phyloP scores from a whole-genome alignment of 2,797 vertebrate genomes.

The Uromys caudimaculatus region DNA sequence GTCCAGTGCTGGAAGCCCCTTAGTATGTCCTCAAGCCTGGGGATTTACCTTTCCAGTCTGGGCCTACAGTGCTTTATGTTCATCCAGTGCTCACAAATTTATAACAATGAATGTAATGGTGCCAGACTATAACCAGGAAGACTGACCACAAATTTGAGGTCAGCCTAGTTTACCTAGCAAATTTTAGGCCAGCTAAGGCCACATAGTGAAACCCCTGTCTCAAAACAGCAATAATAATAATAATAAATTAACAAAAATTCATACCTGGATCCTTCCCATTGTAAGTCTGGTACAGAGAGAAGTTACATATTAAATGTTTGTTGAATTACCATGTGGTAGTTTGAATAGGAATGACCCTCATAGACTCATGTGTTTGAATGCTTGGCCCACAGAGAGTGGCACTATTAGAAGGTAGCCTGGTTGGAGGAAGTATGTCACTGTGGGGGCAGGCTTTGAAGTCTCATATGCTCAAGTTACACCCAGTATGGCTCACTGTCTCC shows the following conservation, averaged over 20 bases:
- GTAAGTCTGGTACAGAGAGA: neutral
- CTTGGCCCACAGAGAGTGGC: neutral
- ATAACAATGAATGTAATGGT: no score
- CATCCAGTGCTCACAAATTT: neutral
- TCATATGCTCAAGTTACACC: neutral
- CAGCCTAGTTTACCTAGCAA: neutral
- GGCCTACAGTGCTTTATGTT: neutral
- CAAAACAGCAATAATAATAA: neutral
- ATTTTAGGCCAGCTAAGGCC: neutral
- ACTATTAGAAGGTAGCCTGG: neutral
- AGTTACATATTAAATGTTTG: neutral
- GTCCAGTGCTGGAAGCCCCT: neutral
- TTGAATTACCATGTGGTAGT: neutral
- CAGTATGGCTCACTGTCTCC: neutral
- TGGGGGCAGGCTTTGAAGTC: neutral
- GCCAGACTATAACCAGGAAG: neutral
- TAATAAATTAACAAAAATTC: neutral
- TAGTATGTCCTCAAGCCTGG: neutral
- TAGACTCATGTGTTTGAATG: neutral
- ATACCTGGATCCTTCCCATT: neutral
- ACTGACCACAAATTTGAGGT: neutral
- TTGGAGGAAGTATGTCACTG: neutral
- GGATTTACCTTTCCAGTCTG: neutral
- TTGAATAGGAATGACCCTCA: neutral
- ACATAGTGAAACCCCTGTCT: neutral